These are phyloP conservation scores for Philotrypesis tridentata DNA, from an alignment of 1,140 invertebrate genomes.

Conservation along the genomic window DNA sequence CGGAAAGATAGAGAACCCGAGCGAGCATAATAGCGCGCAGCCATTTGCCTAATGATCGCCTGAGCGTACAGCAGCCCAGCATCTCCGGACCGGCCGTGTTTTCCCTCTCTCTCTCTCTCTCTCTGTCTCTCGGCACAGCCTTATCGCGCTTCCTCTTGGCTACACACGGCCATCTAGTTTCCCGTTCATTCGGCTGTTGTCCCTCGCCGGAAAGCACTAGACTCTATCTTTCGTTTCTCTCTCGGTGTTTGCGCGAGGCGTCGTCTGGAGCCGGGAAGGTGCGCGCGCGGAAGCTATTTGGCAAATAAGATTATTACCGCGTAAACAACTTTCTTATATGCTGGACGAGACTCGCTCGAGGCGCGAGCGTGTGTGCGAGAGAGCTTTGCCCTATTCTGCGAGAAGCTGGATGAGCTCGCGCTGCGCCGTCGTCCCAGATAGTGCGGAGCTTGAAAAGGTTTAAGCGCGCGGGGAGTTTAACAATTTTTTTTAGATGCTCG, in stretches of 20 bases:
- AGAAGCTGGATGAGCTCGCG: background rate
- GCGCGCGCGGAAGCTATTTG: conserved; percentile 62
- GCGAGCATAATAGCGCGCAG: conserved; percentile 61
- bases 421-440: background rate
- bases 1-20: background rate
- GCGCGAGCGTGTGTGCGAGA: conserved; percentile 46
- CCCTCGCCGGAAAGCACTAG: conserved; percentile 39
- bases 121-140: conserved; percentile 54
- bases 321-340: conserved; percentile 67
- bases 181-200: conserved; percentile 30
- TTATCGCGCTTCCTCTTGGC: conserved; percentile 72
- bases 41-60: conserved; percentile 70
- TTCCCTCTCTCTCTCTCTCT: conserved; percentile 55
- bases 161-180: conserved; percentile 60
- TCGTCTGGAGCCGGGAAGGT: conserved; percentile 47
- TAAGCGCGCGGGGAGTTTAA: no score
- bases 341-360: conserved; percentile 14
- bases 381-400: conserved; percentile 13
- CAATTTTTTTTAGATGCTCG: no score
- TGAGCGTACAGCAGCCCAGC: conserved; percentile 45
- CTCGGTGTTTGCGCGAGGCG: conserved; percentile 48
- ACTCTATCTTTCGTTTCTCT: conserved; percentile 48
- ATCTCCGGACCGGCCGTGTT: conserved; percentile 3
- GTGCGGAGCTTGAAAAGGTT: background rate
- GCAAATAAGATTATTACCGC: conserved; percentile 70